Evolutionary conservation across 1,140 invertebrate species (phyloP).

Genomic region (Calliphora vicina): DNA sequence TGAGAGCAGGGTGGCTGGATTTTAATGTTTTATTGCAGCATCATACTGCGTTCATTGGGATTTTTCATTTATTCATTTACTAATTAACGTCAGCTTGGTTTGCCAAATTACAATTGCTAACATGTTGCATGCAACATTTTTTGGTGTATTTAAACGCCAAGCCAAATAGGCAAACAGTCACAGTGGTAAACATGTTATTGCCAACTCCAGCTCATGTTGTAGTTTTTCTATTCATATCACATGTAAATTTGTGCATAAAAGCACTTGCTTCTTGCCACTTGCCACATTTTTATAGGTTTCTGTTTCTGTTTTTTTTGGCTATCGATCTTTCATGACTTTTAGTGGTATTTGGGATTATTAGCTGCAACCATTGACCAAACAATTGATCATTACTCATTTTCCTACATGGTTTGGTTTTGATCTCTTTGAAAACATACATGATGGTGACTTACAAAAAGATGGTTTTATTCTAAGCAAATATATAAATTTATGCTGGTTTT

Average conservation of each 20-base stretch:
- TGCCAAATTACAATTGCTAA: background rate
- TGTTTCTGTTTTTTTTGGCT: background rate
- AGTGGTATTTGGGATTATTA: background rate
- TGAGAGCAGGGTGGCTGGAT: background rate
- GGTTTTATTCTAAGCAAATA: no score
- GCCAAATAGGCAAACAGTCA: background rate
- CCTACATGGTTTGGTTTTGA: no score
- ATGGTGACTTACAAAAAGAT: no score
- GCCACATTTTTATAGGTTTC: background rate
- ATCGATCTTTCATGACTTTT: background rate
- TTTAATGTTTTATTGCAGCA: background rate
- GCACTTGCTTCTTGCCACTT: background rate
- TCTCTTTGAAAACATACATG: background rate
- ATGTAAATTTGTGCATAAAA: background rate
- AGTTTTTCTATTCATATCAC: background rate
- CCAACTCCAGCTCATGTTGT: background rate
- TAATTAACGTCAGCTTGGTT: slow-evolving; percentile 29
- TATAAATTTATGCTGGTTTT: no score
- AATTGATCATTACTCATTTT: background rate
- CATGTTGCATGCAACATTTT: slow-evolving; percentile 22
- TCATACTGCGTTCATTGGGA: background rate
- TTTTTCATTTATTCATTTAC: slow-evolving; percentile 25
- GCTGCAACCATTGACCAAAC: background rate
- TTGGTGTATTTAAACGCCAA: background rate
- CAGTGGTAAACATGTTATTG: no score